Conservation (phyloP, 2,797 vertebrate species). For the Acanthurus lineatus region DNA sequence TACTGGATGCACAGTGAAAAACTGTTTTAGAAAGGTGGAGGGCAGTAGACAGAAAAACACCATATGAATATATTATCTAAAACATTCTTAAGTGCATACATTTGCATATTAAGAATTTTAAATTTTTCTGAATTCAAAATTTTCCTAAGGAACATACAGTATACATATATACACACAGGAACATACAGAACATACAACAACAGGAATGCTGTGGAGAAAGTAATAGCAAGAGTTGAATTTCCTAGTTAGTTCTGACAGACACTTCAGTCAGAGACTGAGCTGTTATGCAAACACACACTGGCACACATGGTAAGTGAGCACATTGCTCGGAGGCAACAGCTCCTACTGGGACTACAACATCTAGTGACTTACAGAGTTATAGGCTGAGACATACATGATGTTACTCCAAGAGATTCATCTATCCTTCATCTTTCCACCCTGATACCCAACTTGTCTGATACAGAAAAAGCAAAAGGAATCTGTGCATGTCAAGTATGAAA, state of each 20-base stretch:
- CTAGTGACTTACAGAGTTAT: background rate
- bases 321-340: background rate
- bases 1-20: conserved; percentile 1
- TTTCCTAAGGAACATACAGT: too few relatives aligned
- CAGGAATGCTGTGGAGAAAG: background rate
- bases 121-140: background rate
- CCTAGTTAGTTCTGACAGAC: background rate
- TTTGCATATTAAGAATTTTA: background rate
- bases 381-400: background rate
- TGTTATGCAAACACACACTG: background rate
- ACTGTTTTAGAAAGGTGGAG: conserved; percentile 19
- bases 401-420: background rate
- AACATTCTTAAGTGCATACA: conserved; percentile 2
- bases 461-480: background rate
- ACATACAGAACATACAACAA: too few relatives aligned
- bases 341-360: background rate
- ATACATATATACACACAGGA: too few relatives aligned
- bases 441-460: background rate
- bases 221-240: background rate
- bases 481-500: background rate
- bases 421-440: background rate
- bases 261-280: background rate
- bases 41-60: conserved; percentile 6
- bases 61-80: conserved; percentile 13
- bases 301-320: background rate